Evolutionary conservation across 2,888 invertebrate species (phyloP), one percentile per base, ranked within the genome.

Genomic region (Craniophora ligustri): DNA sequence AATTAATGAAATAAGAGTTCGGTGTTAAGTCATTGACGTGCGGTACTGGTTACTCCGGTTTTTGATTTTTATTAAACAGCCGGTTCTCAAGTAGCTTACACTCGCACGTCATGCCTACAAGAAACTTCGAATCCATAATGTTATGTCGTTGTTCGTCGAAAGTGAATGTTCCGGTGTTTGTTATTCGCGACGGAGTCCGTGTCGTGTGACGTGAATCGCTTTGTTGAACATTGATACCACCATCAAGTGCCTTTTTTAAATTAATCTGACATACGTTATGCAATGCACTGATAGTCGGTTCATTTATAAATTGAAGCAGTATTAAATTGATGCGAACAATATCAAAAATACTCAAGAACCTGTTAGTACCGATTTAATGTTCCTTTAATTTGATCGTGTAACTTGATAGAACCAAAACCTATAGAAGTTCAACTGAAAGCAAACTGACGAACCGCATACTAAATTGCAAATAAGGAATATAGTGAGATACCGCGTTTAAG

Each of bases 91-190:
- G 67, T 63, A 58, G 64, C 58, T 70, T 67, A 62, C 31, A 42
- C 55, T 65, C 63, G 67, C 68, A 26, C 26, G n/a, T n/a, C n/a
- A 26, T 47, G 35, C 19, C 63, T 65, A 72, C 69, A 54, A 39
- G 53, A 48, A 57, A 59, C 61, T 59, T 75, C 68, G 71, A 76
- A 80, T 82, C 77, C 75, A 78, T 82, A 79, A 79, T 80, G 80
- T 82, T 79, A 82, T 81, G 79, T 81, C 79, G 82, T 78, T 76
- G 76, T 78, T 83, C 81, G 81, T 86, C 81, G 92, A 92, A 92
- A 92, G 92, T 89, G 92, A 92, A 89, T 81, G 89, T 87, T 86
- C 86, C 85, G 85, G 81, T 87, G 86, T 87, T 92, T 91, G 85
- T 86, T 87, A 91, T 90, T 89, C 89, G 82, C 82, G 76, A 75